Percentiles rank a stretch among this genome's conserved stretches.
Conservation (phyloP, 2,888 invertebrate genomes). For the Atherix ibis region DNA sequence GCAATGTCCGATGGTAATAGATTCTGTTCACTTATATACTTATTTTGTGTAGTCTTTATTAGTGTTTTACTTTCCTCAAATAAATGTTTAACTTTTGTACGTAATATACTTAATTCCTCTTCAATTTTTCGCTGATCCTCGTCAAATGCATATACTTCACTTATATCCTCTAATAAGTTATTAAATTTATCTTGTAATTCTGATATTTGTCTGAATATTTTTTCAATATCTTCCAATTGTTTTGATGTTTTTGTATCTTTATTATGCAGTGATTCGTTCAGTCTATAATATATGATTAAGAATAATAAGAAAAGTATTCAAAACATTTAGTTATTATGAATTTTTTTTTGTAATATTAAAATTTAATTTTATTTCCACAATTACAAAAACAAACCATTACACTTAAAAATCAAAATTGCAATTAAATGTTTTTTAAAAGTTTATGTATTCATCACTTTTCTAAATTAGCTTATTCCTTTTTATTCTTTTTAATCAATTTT, state of each 20-base stretch:
- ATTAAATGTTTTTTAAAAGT: no score
- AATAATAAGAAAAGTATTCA: slow-evolving; percentile 14
- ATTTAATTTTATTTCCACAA: no score
- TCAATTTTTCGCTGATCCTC: slow-evolving; percentile 51
- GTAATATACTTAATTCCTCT: slow-evolving; percentile 40
- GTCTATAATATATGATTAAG: slow-evolving; percentile 42
- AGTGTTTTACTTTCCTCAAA: slow-evolving; percentile 42
- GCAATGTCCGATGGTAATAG: slow-evolving; percentile 57
- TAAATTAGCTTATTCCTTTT: no score
- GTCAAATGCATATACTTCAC: slow-evolving; percentile 61
- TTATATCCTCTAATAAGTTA: slow-evolving; percentile 47
- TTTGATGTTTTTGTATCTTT: slow-evolving; percentile 57
- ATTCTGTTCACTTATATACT: slow-evolving; percentile 46
- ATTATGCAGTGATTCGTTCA: slow-evolving; percentile 61
- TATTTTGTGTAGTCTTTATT: slow-evolving; percentile 41
- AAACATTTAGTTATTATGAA: background rate
- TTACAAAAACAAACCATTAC: no score
- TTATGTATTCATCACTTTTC: no score
- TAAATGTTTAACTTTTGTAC: slow-evolving; percentile 39
- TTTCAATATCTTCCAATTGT: slow-evolving; percentile 61
- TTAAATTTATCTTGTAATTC: slow-evolving; percentile 52
- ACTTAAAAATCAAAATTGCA: no score
- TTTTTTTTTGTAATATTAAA: background rate
- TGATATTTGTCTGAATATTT: slow-evolving; percentile 52
- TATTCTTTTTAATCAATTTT: no score